Percentiles rank a stretch among this genome's conserved stretches.
These are phyloP conservation scores for Bradypodion ventrale DNA, from an alignment of 2,797 vertebrate genomes.

Conservation along the genomic window DNA sequence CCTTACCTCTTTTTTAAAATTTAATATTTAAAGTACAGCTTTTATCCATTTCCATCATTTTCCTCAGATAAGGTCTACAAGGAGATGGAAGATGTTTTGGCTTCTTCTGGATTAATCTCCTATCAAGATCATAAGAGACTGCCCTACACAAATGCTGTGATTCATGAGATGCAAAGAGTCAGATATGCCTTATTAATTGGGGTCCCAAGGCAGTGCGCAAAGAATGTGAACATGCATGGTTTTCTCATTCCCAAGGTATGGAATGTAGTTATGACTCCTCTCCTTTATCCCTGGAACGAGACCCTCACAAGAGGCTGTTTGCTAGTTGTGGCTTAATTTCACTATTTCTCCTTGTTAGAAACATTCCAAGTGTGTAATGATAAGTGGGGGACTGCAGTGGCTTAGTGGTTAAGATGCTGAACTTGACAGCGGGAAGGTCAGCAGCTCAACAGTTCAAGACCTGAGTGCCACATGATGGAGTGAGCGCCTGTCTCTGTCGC, in stretches of 20 bases:
- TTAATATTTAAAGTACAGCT: background rate
- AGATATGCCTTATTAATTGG: background rate
- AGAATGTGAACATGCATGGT: slow-evolving; percentile 4
- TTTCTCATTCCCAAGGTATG: slow-evolving; percentile 27
- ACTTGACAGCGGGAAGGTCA: no score
- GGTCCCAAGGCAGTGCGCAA: background rate
- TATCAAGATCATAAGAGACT: slow-evolving; percentile 23
- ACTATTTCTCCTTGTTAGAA: no score
- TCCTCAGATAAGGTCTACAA: slow-evolving; percentile 12
- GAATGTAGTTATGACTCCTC: background rate
- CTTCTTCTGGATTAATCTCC: background rate
- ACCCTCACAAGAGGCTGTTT: accelerated
- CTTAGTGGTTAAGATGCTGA: no score
- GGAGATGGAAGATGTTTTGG: background rate
- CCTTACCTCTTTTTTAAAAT: no score
- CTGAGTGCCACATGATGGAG: no score
- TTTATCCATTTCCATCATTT: background rate
- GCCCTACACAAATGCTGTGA: slow-evolving; percentile 20
- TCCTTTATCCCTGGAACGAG: background rate
- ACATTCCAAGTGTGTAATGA: no score
- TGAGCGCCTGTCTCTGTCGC: no score
- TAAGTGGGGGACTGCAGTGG: no score
- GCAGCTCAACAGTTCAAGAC: no score
- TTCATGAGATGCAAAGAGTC: slow-evolving; percentile 18
- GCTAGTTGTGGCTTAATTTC: no score